These are phyloP conservation scores for Cataglyphis rosenhaueri DNA, from an alignment of 2,888 invertebrate species.

Conservation along the genomic window DNA sequence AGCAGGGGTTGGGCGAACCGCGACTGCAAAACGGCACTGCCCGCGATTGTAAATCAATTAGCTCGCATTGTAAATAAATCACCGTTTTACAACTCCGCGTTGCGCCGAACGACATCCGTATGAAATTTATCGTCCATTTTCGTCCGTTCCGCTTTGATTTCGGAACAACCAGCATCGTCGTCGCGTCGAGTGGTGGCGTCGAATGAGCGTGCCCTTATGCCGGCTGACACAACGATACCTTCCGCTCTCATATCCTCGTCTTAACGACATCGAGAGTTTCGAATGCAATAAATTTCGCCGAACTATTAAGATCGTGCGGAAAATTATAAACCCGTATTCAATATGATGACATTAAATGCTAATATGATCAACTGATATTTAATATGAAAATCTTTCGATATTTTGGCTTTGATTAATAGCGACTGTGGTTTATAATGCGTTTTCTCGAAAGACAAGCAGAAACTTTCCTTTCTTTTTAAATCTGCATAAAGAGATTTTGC, in stretches of 20 bases:
- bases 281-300: not conserved
- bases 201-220: constrained; percentile 14
- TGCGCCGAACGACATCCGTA: constrained; percentile 80
- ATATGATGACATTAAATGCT: not conserved
- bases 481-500: not conserved
- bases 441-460: not conserved
- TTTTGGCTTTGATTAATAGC: not conserved
- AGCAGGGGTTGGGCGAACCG: constrained; percentile 57
- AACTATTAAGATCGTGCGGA: not conserved
- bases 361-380: not conserved
- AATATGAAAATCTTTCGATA: not conserved
- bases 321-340: not conserved
- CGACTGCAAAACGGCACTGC: constrained; percentile 74
- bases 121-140: constrained; percentile 84
- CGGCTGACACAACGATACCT: not conserved
- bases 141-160: constrained; percentile 72
- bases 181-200: not conserved
- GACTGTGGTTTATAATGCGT: not conserved
- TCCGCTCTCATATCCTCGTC: not conserved
- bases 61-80: constrained; percentile 84
- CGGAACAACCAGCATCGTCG: constrained; percentile 20
- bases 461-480: constrained; percentile 12
- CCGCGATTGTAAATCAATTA: constrained; percentile 85
- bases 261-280: not conserved
- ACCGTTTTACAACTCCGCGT: constrained; percentile 83